Conservation (phyloP, 2,113 vertebrate genomes). For the Ursus arctos region DNA sequence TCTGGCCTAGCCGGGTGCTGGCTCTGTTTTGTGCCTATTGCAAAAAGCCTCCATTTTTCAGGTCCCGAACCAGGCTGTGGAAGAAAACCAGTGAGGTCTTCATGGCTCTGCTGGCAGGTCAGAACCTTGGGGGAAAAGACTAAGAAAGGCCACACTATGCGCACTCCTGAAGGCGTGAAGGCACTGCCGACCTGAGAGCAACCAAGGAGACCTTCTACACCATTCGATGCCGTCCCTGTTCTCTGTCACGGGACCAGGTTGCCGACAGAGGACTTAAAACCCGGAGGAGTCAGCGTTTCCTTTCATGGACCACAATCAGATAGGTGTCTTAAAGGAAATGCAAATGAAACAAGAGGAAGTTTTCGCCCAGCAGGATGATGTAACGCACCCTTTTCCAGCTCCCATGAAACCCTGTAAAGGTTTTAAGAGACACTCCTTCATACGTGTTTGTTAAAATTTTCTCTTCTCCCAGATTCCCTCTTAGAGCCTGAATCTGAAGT, state of each 20-base stretch:
- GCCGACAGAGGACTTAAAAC: not conserved
- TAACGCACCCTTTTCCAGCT: conserved; percentile 18
- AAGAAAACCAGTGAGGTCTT: not conserved
- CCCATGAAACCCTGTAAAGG: not conserved
- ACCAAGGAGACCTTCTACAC: not conserved
- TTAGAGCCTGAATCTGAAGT: not conserved
- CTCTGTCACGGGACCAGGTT: not conserved
- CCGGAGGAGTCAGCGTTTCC: conserved; percentile 37
- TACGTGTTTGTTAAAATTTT: conserved; percentile 11
- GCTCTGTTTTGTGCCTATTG: not conserved
- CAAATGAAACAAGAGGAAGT: conserved; percentile 48
- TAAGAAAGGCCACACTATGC: not conserved
- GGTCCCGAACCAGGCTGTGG: not conserved
- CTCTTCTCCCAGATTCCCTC: not conserved
- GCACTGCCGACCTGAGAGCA: not conserved
- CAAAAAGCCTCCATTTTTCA: not conserved
- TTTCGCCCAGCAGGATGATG: not conserved
- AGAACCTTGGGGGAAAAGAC: not conserved
- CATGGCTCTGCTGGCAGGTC: not conserved
- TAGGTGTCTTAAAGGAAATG: conserved; percentile 47
- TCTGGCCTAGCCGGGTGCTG: not conserved
- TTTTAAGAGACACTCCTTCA: not conserved
- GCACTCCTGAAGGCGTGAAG: not conserved
- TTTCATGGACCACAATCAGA: conserved; percentile 43
- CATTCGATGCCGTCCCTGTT: not conserved